Evolutionary conservation across 2,797 vertebrate species (phyloP), one percentile per base, ranked within the genome.

Genomic region (Sitta carolinensis): DNA sequence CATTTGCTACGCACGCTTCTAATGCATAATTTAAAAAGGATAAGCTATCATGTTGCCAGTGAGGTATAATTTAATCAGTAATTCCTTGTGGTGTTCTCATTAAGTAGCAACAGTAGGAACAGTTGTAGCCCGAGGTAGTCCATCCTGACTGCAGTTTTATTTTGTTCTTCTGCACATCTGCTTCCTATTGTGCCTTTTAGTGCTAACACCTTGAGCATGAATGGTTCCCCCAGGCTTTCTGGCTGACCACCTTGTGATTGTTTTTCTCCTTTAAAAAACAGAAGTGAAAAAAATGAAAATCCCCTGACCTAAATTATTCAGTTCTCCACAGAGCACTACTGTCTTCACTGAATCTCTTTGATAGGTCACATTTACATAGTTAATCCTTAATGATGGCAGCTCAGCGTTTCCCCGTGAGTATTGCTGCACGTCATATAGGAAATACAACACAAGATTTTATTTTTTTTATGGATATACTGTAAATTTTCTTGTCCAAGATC

Each of bases 81-180:
- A 90, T 74, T 89, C 73, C 87, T 85, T 2, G 27, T 42, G 80
- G 87, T 89, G 45, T 85, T 90, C 59, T 69, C 74, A 93, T 94
- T 92, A 92, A 69, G 51, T 19, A 36, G 69, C 32, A 90, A 90
- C 76, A 85, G 89, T 86, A 89, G 80, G 81, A 93, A 74, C 69
- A 94, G 54, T 5, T 6, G 1, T 89, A 76, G 89, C 95, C 91
- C 0, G 43, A 93, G 94, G 85, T 94, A 75, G 57, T 79, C 79
- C 48, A 87, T 91, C 74, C 84, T 87, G 95, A 81, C 73, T 84
- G 80, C 27, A 89, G 32, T 79, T 96, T 87, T 83, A 55, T 88
- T 93, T 95, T 84, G 55, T 15, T 93, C 82, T 81, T 87, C 78
- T 93, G 83, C 90, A 95, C 94, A 96, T 96, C 94, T 97, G 96